Evolutionary conservation across 2,888 invertebrate species (phyloP).

Genomic region (Rotaria socialis): DNA sequence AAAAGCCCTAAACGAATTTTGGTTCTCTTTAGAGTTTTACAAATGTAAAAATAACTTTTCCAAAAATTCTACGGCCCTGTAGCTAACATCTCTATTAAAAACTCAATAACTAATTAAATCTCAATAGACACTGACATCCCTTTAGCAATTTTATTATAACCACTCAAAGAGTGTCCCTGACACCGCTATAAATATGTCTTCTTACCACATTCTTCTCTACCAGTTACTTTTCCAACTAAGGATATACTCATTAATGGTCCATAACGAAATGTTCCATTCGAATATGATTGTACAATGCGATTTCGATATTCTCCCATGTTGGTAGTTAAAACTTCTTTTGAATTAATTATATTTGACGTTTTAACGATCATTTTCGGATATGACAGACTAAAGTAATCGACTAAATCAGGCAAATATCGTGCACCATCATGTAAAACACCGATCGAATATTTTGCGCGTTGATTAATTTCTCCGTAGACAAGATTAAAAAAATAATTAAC

Average conservation of each 20-base stretch:
- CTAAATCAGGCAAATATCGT: constrained; percentile 73
- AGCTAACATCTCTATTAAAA: too few relatives aligned
- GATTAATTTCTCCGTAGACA: constrained; percentile 49
- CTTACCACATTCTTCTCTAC: constrained; percentile 32
- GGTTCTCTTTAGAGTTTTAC: too few relatives aligned
- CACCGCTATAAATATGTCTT: too few relatives aligned
- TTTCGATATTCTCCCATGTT: constrained; percentile 72
- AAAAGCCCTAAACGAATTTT: too few relatives aligned
- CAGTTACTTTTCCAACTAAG: constrained; percentile 69
- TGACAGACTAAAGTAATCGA: constrained; percentile 78
- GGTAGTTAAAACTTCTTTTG: constrained; percentile 82
- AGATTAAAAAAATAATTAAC: constrained; percentile 82
- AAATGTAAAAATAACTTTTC: too few relatives aligned
- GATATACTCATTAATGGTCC: constrained; percentile 93
- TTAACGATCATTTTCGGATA: constrained; percentile 85
- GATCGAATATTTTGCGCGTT: constrained; percentile 77
- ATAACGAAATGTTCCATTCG: constrained; percentile 81
- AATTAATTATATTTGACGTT: constrained; percentile 81
- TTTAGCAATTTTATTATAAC: too few relatives aligned
- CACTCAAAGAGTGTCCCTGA: too few relatives aligned
- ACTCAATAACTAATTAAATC: too few relatives aligned
- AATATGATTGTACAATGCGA: constrained; percentile 36
- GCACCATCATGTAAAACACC: constrained; percentile 91
- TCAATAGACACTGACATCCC: too few relatives aligned
- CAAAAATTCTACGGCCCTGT: too few relatives aligned